Evolutionary conservation across 2,888 invertebrate species (phyloP).

Genomic region (Netelia fuscicornis): DNA sequence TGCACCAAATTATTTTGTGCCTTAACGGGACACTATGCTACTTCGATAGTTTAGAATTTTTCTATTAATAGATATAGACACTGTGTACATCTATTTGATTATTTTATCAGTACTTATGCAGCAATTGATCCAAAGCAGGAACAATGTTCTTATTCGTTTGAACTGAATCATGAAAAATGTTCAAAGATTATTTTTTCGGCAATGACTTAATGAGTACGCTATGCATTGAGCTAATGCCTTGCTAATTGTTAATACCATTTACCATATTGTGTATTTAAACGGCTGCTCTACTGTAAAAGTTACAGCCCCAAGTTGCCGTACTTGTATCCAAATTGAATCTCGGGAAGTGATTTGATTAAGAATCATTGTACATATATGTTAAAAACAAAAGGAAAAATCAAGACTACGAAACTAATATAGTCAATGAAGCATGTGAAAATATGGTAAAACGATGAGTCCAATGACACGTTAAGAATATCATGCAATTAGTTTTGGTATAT

Average conservation of each 20-base stretch:
- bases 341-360: slow-evolving; percentile 35
- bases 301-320: background rate
- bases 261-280: background rate
- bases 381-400: slow-evolving; percentile 3
- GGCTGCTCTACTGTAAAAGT: background rate
- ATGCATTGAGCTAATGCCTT: background rate
- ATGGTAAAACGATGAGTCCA: background rate
- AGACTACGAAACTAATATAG: slow-evolving; percentile 12
- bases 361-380: slow-evolving; percentile 32
- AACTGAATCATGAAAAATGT: background rate
- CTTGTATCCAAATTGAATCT: slow-evolving; percentile 60
- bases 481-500: slow-evolving; percentile 43
- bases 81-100: slow-evolving; percentile 54
- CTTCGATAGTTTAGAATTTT: slow-evolving; percentile 59
- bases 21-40: background rate
- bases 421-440: slow-evolving; percentile 7
- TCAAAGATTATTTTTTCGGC: background rate
- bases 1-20: slow-evolving; percentile 9
- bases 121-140: slow-evolving; percentile 17
- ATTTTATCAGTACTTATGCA: slow-evolving; percentile 57
- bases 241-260: slow-evolving; percentile 9
- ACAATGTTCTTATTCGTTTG: slow-evolving; percentile 16
- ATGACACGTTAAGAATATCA: slow-evolving; percentile 5
- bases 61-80: slow-evolving; percentile 52
- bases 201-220: background rate